phyloP scores from a whole-genome alignment of 1,140 invertebrate species.

The Bombus vancouverensis region DNA sequence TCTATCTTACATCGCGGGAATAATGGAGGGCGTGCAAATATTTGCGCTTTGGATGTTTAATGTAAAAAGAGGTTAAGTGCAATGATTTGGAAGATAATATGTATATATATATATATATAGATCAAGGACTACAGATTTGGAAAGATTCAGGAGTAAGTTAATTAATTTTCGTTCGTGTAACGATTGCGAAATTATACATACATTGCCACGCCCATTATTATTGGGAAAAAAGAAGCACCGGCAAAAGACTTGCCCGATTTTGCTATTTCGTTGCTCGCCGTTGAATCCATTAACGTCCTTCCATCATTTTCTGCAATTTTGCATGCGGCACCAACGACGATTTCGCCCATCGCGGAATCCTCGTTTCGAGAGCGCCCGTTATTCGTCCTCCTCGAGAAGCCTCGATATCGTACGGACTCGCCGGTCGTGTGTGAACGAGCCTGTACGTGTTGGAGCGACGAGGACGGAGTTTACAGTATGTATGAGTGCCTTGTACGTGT shows the following conservation, averaged over 20 bases:
- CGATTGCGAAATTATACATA: background rate
- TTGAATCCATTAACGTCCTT: constrained; percentile 47
- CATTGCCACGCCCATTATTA: constrained; percentile 37
- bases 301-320: constrained; percentile 51
- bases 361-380: constrained; percentile 61
- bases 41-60: background rate
- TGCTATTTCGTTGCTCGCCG: constrained; percentile 2
- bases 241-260: background rate
- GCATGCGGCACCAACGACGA: constrained; percentile 44
- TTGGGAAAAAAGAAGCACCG: background rate
- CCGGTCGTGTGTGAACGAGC: constrained; percentile 58
- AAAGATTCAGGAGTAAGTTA: background rate
- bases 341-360: constrained; percentile 57
- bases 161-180: background rate
- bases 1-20: too few relatives aligned
- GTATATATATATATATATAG: too few relatives aligned
- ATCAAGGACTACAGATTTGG: background rate
- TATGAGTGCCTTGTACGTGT: background rate
- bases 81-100: background rate
- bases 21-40: background rate
- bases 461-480: constrained; percentile 19
- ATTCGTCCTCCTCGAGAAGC: constrained; percentile 66
- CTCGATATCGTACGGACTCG: constrained; percentile 51
- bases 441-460: constrained; percentile 54
- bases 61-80: background rate